Base-by-base conservation (phyloP, 2,797 vertebrate species). In the Rhincodon typus region DNA sequence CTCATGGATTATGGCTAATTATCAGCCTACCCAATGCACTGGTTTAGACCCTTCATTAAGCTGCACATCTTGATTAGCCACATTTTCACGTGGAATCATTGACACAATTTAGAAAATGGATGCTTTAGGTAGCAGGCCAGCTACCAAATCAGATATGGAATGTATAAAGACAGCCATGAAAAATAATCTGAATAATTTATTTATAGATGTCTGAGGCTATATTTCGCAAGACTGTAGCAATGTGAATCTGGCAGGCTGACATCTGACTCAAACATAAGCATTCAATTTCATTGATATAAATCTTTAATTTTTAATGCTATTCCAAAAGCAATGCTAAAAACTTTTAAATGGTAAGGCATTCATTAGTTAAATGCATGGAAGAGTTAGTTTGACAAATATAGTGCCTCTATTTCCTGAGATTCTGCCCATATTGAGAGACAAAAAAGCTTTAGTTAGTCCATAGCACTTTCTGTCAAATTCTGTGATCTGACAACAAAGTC, bases 91-190 rank as follows among this genome's bases (percentile, higher is more conserved):
- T 57, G 34, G 53, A 90, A 90, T 17, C 57, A 62, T 15, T 90
- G 50, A 17, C 13, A 30, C 30, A 4, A 62, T 90, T 57, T 34
- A 34, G 50, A 90, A 90, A 62, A 90, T 90, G 30, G 87, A 17
- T 15, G 53, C 57, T 90, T 66, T 90, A 66, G 53, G 15, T 30
- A 19, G 13, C 87, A 62, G 53, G 30, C 53, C 25, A 66, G 27
- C 87, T n/a, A 15, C 53, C 30, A 34, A 90, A 90, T 62, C 87
- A 90, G 87, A 66, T 88, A 88, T 90, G 87, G 15, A 90, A n/a
- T 2, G 0, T n/a, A 66, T 90, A 66, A 90, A 90, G 87, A 62
- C 53, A 62, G 57, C 62, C 87, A 66, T 90, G 87, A 62, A 90
- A 90, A 90, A 90, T 90, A n/a, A 66, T 66, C 87, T 5, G 42